Conservation (phyloP, 2,113 vertebrate species). For the Egretta garzetta region DNA sequence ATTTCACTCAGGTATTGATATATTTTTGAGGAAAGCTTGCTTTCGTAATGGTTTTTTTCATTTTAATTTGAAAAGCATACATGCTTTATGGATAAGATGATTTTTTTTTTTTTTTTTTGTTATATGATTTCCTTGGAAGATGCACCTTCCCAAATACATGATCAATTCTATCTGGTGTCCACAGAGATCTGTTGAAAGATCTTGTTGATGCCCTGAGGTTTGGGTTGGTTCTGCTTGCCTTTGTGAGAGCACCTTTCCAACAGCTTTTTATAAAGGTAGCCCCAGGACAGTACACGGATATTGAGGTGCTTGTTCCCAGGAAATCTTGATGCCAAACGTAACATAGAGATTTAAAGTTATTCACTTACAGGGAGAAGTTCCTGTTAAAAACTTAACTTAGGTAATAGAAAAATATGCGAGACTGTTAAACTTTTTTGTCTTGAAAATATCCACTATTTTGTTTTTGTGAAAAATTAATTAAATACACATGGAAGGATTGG, state of each 20-base stretch:
- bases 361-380: not conserved
- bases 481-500: not conserved
- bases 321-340: not conserved
- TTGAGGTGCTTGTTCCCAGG: not conserved
- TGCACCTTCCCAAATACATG: not conserved
- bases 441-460: not conserved
- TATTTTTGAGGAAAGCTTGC: not conserved
- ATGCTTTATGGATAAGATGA: not conserved
- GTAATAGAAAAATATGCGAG: not conserved
- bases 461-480: slow-evolving; percentile 2
- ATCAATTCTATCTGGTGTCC: not conserved
- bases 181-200: not conserved
- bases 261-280: not conserved
- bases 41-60: not conserved
- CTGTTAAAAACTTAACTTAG: not conserved
- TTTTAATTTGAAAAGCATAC: accelerated
- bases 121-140: not conserved
- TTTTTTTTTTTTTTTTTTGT: not conserved
- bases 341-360: not conserved
- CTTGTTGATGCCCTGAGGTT: not conserved
- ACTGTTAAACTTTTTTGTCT: not conserved
- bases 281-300: not conserved
- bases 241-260: not conserved
- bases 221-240: not conserved
- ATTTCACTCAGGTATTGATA: not conserved